Conservation (phyloP, 1,140 invertebrate genomes). For the Drosophila lacteicornis region DNA sequence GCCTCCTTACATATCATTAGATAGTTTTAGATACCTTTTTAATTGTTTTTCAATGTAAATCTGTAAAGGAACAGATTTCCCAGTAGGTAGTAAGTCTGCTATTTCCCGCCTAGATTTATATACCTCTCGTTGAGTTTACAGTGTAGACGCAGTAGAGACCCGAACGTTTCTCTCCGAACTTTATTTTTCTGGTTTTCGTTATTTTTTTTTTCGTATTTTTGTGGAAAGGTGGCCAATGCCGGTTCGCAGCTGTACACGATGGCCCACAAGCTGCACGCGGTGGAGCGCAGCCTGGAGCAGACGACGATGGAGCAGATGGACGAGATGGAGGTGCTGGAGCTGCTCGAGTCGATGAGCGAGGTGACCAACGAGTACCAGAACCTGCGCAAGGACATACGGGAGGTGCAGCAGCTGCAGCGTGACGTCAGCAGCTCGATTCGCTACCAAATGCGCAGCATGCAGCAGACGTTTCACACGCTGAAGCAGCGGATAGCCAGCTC, state of each 20-base stretch:
- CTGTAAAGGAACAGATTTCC: too few species aligned
- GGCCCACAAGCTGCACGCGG: conserved; percentile 78
- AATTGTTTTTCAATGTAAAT: too few species aligned
- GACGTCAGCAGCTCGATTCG: conserved; percentile 86
- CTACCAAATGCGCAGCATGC: conserved; percentile 81
- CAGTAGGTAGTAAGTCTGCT: too few species aligned
- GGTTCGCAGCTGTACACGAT: conserved; percentile 82
- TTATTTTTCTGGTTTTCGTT: conserved; percentile 2
- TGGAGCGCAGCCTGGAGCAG: conserved; percentile 78
- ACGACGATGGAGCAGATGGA: conserved; percentile 80
- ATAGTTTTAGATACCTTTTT: too few species aligned
- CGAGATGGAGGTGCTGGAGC: conserved; percentile 86
- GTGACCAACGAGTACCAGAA: conserved; percentile 87
- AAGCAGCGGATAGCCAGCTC: conserved; percentile 78
- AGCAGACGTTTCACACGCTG: conserved; percentile 79
- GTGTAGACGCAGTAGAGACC: not conserved
- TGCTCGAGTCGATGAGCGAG: conserved; percentile 87
- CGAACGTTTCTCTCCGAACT: not conserved
- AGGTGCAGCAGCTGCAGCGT: conserved; percentile 87
- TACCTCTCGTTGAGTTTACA: not conserved
- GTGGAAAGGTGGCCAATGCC: conserved; percentile 73
- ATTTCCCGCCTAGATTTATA: not conserved
- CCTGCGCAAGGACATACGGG: conserved; percentile 86
- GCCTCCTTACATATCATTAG: too few species aligned
- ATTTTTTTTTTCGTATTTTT: not conserved